These are phyloP conservation scores for Plodia interpunctella DNA, from an alignment of 1,140 invertebrate genomes.

Conservation along the genomic window DNA sequence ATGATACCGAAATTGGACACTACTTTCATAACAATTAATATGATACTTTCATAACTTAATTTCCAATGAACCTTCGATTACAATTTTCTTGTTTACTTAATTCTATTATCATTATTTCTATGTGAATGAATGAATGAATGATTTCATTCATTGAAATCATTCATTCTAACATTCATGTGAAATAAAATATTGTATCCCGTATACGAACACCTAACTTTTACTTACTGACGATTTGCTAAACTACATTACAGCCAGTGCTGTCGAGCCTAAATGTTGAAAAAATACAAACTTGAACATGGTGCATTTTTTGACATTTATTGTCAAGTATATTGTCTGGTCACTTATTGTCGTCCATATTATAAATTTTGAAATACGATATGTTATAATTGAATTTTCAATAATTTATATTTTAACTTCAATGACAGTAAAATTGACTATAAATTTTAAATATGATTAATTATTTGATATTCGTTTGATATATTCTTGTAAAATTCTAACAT, in stretches of 20 bases:
- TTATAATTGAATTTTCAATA: slow-evolving; percentile 16
- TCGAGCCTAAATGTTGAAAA: slow-evolving; percentile 45
- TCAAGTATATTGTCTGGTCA: slow-evolving; percentile 25
- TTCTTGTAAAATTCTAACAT: not conserved
- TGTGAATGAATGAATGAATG: too few relatives aligned
- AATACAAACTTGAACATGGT: slow-evolving; percentile 40
- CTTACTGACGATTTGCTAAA: slow-evolving; percentile 27
- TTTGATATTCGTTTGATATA: not conserved
- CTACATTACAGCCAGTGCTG: slow-evolving; percentile 30
- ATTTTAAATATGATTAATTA: slow-evolving; percentile 13
- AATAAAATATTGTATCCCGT: not conserved
- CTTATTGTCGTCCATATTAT: slow-evolving; percentile 6
- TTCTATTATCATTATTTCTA: too few relatives aligned
- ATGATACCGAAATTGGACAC: too few relatives aligned
- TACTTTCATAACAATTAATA: too few relatives aligned
- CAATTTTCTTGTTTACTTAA: too few relatives aligned
- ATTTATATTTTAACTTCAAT: slow-evolving; percentile 22
- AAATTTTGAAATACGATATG: slow-evolving; percentile 16
- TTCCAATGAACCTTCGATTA: too few relatives aligned
- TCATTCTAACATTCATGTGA: not conserved
- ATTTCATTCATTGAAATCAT: too few relatives aligned
- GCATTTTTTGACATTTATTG: not conserved
- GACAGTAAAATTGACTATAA: slow-evolving; percentile 23
- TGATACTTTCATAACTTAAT: too few relatives aligned
- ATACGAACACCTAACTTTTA: slow-evolving; percentile 4